Base-by-base conservation (phyloP, 2,113 vertebrate species). In the Anolis sagrei region DNA sequence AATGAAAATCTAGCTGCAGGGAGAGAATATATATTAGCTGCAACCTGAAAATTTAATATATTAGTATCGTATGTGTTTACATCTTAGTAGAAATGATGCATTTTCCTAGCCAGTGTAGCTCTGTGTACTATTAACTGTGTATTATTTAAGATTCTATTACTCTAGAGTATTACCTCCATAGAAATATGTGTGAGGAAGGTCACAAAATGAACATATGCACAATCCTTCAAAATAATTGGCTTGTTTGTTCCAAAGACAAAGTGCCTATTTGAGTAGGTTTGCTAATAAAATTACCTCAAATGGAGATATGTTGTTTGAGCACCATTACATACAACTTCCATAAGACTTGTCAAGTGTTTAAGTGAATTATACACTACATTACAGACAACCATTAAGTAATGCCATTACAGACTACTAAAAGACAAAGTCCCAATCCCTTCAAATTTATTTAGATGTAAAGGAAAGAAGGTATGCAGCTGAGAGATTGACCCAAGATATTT, bases 151-250 rank as follows among this genome's bases (percentile, higher is more conserved):
- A 58, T 58, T 58, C 54, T 91, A 89, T 13, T 79, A 91, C 36
- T 84, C 36, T 49, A 21, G 10, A 80, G 14, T 81, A 72, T 36
- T 85, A 91, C 92, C 74, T 62, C 81, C 87, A 90, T 5, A 77
- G 83, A 93, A 80, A 91, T 32, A 88, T 36, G 87, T 82, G 87
- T 81, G 62, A 78, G 36, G 85, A 81, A 68, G 39, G 1, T 88
- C 92, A 91, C 66, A 82, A 79, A 78, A 14, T 89, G 78, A 94
- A 89, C 78, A 93, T 95, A 94, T 92, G 88, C 88, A 89, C 87
- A 93, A 87, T 92, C 32, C 36, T 88, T 92, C 89, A 94, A 94
- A 95, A 95, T 93, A 95, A 95, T 85, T 94, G 90, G 5, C 69
- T 86, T 73, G 93, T 93, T 87, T 89, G 62, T 92, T 91, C 39